Evolutionary conservation across 2,888 invertebrate genomes (phyloP).

Genomic region (Nomada ferruginata): DNA sequence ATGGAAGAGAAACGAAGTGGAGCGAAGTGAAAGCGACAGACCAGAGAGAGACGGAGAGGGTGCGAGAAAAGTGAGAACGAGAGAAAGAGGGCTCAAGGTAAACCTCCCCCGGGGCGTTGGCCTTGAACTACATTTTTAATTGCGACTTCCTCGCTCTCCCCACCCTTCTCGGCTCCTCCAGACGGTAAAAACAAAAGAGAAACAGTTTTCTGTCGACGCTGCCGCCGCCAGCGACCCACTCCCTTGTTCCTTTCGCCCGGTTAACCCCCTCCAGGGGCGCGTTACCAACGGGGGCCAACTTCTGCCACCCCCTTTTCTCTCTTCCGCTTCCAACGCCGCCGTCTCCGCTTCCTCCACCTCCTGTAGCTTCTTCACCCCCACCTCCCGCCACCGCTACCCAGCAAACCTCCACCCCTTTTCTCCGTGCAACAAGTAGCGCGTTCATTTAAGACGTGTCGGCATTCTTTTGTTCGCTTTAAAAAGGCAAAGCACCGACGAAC

Average conservation of each 20-base stretch:
- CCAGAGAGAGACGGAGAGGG: constrained; percentile 40
- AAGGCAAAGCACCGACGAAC: constrained; percentile 78
- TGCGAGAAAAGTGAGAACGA: constrained; percentile 63
- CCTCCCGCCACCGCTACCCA: constrained; percentile 15
- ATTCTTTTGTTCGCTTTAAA: constrained; percentile 83
- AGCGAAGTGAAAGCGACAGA: constrained; percentile 54
- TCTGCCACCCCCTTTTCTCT: constrained; percentile 58
- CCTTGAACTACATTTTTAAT: constrained; percentile 85
- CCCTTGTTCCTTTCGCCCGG: constrained; percentile 63
- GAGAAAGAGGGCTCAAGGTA: constrained; percentile 71
- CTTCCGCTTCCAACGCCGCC: constrained; percentile 44
- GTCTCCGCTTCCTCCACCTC: constrained; percentile 32
- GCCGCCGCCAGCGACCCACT: constrained; percentile 60
- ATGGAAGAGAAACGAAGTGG: constrained; percentile 46
- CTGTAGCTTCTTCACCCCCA: constrained; percentile 13
- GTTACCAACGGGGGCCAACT: constrained; percentile 69
- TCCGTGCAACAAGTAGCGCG: constrained; percentile 84
- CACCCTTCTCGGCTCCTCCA: constrained; percentile 69
- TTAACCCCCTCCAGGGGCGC: constrained; percentile 56
- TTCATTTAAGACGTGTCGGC: constrained; percentile 84
- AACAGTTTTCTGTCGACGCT: constrained; percentile 80
- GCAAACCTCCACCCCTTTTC: constrained; percentile 67
- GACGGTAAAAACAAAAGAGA: constrained; percentile 83
- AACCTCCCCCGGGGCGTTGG: constrained; percentile 74
- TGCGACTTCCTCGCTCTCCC: constrained; percentile 77